These are phyloP conservation scores for Calcarius ornatus DNA, from an alignment of 2,113 vertebrate species.

Conservation along the genomic window DNA sequence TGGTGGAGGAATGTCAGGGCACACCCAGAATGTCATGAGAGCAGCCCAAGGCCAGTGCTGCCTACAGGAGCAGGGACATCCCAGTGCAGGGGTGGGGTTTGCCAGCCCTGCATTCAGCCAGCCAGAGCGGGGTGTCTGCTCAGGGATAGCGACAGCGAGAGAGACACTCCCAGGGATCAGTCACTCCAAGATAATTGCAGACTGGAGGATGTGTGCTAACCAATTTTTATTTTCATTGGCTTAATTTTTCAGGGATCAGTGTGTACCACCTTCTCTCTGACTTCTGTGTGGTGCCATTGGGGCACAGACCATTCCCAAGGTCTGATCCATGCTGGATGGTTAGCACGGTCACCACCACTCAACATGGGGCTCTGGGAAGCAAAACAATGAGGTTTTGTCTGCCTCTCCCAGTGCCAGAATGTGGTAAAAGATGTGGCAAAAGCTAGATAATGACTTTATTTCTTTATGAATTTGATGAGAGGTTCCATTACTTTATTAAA, in stretches of 20 bases:
- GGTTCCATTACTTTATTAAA: neutral
- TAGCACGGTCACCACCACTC: neutral
- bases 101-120: neutral
- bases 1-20: neutral
- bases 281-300: neutral
- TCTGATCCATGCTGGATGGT: neutral
- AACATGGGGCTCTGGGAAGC: neutral
- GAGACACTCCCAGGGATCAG: neutral
- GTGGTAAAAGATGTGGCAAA: neutral
- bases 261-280: neutral
- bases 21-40: accelerated
- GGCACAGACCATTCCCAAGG: neutral
- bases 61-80: neutral
- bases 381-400: neutral
- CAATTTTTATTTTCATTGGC: neutral
- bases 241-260: neutral
- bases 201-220: neutral
- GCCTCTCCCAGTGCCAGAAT: neutral
- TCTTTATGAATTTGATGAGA: neutral
- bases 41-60: neutral
- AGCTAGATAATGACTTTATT: neutral
- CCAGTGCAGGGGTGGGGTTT: neutral
- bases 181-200: neutral
- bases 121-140: neutral
- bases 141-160: neutral